Percentiles rank a stretch among this genome's conserved stretches.
Evolutionary conservation across 1,140 invertebrate species (phyloP).

Genomic region (Eriosoma lanigerum): DNA sequence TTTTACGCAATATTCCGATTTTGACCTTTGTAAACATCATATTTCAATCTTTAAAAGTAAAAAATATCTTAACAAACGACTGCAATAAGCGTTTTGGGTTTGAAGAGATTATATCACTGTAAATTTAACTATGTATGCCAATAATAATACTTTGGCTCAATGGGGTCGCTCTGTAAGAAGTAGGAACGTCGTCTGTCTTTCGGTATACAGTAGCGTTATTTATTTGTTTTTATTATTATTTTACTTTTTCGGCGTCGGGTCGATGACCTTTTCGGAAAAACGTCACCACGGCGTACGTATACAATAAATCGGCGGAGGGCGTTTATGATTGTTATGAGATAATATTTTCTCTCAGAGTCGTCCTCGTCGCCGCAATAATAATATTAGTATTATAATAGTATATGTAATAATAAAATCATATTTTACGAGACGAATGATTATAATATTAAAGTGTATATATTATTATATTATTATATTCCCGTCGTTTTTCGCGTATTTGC

Average conservation of each 20-base stretch:
- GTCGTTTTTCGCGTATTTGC: background rate
- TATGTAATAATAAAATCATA: slow-evolving; percentile 16
- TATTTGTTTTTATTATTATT: background rate
- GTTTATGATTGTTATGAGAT: slow-evolving; percentile 23
- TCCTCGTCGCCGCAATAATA: background rate
- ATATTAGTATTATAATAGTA: background rate
- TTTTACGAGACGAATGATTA: slow-evolving; percentile 17
- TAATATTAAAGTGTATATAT: background rate
- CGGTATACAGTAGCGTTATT: background rate
- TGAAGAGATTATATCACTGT: no score
- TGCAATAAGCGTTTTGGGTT: no score
- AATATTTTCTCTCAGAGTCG: background rate
- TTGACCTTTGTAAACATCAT: no score
- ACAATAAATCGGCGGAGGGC: slow-evolving; percentile 13
- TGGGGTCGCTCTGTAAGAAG: background rate
- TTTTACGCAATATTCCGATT: no score
- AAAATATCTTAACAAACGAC: no score
- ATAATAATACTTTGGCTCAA: no score
- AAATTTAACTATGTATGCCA: no score
- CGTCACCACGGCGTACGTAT: background rate
- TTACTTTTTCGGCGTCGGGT: background rate
- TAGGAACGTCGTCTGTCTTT: background rate
- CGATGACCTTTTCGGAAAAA: slow-evolving; percentile 22
- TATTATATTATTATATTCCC: background rate
- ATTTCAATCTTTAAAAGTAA: no score